Conservation (phyloP, 2,888 invertebrate genomes). For the Theretra japonica region DNA sequence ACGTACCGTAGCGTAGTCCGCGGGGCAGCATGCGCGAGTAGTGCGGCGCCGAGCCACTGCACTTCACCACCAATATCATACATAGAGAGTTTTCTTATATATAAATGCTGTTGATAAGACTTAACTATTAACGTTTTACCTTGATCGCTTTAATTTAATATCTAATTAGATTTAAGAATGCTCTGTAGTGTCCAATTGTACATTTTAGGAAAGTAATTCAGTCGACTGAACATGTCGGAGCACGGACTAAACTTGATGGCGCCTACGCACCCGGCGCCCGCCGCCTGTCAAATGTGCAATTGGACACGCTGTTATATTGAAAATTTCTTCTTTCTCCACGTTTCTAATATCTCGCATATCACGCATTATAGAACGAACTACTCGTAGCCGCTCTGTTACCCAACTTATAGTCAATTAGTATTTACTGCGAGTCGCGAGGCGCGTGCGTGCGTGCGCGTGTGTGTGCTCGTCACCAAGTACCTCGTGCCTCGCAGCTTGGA, state of each 20-base stretch:
- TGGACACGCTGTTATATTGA: constrained; percentile 32
- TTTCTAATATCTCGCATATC: constrained; percentile 75
- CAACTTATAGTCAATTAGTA: constrained; percentile 30
- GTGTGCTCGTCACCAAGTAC: too few relatives aligned
- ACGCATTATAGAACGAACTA: constrained; percentile 52
- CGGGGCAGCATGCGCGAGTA: background rate
- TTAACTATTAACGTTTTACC: constrained; percentile 28
- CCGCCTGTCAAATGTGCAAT: background rate
- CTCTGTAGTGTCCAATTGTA: constrained; percentile 70
- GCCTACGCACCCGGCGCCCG: background rate
- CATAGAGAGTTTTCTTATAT: constrained; percentile 20
- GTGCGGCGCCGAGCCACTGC: background rate
- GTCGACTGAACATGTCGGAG: background rate
- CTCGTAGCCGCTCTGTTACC: constrained; percentile 14
- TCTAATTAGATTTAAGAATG: constrained; percentile 65
- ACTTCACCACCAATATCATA: background rate
- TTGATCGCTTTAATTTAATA: constrained; percentile 71
- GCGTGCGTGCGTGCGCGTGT: background rate
- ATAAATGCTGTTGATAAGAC: constrained; percentile 31
- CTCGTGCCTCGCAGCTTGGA: constrained; percentile 1
- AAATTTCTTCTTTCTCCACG: constrained; percentile 63
- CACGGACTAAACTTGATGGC: background rate
- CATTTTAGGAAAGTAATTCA: constrained; percentile 38
- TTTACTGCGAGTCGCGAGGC: background rate
- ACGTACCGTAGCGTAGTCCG: background rate